These are phyloP conservation scores for Thera britannica DNA, from an alignment of 2,888 invertebrate species.

Conservation along the genomic window DNA sequence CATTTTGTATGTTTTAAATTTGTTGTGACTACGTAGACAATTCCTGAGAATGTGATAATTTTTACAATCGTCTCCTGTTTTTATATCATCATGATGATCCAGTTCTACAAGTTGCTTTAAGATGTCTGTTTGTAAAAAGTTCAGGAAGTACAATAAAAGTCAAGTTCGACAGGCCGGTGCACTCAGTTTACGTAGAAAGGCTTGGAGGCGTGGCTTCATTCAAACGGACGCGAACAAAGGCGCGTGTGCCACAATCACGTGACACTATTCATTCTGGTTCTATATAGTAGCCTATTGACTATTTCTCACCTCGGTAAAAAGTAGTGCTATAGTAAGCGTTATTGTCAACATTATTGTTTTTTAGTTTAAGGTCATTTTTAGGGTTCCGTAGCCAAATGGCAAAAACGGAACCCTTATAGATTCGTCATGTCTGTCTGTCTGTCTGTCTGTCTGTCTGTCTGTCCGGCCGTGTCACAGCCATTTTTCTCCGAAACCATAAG, in stretches of 20 bases:
- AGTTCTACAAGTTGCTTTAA: constrained; percentile 62
- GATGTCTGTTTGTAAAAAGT: constrained; percentile 53
- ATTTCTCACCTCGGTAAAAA: no score
- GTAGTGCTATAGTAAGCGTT: background rate
- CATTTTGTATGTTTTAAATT: constrained; percentile 59
- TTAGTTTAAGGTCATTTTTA: no score
- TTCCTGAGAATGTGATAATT: constrained; percentile 64
- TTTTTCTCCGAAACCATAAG: no score
- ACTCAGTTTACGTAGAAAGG: constrained; percentile 48
- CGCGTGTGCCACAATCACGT: no score
- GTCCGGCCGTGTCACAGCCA: no score
- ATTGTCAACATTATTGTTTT: no score
- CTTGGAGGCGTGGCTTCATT: constrained; percentile 36
- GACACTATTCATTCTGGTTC: no score
- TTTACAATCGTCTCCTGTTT: constrained; percentile 44
- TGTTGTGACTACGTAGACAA: constrained; percentile 67
- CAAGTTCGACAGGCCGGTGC: constrained; percentile 72
- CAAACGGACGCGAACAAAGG: background rate
- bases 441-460: no score
- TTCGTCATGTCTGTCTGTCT: no score
- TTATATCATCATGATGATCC: constrained; percentile 65
- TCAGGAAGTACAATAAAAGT: constrained; percentile 78
- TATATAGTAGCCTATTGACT: no score
- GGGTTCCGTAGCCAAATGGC: no score
- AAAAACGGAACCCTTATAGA: no score